Conservation (phyloP, 2,113 vertebrate species). For the Ovibos moschatus region DNA sequence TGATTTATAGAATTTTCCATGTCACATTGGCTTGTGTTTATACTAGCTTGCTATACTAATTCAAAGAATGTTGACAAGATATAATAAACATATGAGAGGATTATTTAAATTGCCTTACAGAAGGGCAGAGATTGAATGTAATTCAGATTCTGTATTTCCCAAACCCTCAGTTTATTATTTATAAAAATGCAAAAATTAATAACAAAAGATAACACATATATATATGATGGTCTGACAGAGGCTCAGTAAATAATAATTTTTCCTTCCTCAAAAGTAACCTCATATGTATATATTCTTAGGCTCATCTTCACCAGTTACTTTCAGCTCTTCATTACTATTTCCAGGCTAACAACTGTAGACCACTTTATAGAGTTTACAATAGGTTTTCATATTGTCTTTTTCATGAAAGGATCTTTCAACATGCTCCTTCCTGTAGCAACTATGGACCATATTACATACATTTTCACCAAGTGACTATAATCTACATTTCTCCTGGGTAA, state of each 20-base stretch:
- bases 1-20: background rate
- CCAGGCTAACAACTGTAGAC: background rate
- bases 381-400: background rate
- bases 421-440: background rate
- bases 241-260: background rate
- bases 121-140: background rate
- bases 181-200: background rate
- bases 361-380: background rate
- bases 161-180: background rate
- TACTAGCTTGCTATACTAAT: background rate
- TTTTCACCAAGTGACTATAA: background rate
- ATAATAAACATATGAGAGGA: background rate
- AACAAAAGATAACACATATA: background rate
- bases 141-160: background rate
- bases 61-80: background rate
- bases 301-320: background rate
- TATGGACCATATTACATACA: background rate
- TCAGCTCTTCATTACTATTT: background rate
- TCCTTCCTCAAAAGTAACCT: background rate
- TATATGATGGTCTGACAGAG: background rate
- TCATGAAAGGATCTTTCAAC: background rate
- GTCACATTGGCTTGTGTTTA: background rate
- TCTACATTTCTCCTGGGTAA: slow-evolving; percentile 27
- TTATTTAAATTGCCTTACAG: background rate
- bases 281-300: background rate